A percentile compares a stretch with the other conserved stretches of the same genome.
Conservation (phyloP, 2,888 invertebrate species). For the Dione juno region DNA sequence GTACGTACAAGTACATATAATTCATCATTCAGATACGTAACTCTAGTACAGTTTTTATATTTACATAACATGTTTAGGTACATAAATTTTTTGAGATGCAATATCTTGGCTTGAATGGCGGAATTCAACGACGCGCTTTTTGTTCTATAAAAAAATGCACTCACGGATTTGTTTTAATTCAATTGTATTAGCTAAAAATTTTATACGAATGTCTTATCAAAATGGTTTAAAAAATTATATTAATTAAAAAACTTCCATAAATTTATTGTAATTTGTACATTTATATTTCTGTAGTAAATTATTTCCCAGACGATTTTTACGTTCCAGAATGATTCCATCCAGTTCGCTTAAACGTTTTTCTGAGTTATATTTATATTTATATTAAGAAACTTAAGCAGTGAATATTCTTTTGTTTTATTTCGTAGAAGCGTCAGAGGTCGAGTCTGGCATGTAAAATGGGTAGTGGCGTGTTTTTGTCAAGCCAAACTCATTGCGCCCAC, state of each 20-base stretch:
- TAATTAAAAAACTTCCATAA: no score
- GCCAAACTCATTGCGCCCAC: conserved; percentile 41
- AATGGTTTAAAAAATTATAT: no score
- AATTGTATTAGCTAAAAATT: no score
- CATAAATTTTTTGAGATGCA: no score
- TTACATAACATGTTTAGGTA: not conserved
- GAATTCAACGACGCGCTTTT: no score
- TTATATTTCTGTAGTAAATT: not conserved
- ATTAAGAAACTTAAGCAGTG: conserved; percentile 40
- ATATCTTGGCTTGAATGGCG: no score
- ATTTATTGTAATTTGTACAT: no score
- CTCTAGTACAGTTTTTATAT: not conserved
- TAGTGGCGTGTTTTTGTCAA: conserved; percentile 52
- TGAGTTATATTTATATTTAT: conserved; percentile 40
- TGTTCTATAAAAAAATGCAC: no score
- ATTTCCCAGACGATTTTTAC: not conserved
- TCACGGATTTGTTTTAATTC: no score
- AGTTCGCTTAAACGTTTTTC: conserved; percentile 28
- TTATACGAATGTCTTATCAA: no score
- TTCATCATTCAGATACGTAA: not conserved
- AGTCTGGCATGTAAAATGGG: conserved; percentile 65
- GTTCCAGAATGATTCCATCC: conserved; percentile 39
- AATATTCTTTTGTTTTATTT: conserved; percentile 65
- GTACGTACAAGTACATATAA: not conserved
- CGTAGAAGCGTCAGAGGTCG: conserved; percentile 63